Percentiles rank a stretch among this genome's conserved stretches.
Conservation (phyloP, 2,888 invertebrate species). For the Zaprionus obscuricornis region DNA sequence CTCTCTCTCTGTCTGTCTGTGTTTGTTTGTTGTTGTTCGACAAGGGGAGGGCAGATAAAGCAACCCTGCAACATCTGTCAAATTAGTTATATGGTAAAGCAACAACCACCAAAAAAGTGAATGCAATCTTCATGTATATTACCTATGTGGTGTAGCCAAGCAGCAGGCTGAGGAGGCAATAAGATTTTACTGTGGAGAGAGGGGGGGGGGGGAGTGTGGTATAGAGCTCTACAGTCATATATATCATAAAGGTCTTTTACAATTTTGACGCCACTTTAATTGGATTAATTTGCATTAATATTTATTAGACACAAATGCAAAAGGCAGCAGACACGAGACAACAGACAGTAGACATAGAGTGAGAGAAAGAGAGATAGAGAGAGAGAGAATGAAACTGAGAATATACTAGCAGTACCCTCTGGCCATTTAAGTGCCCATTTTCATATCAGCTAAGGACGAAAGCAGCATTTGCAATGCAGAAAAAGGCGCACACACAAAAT, state of each 20-base stretch:
- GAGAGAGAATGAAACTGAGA: neutral
- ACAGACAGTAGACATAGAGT: neutral
- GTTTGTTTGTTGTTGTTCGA: slow-evolving; percentile 22
- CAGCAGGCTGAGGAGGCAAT: too few species aligned
- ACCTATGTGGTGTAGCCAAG: slow-evolving; percentile 1
- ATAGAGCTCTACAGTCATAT: slow-evolving; percentile 21
- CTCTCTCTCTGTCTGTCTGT: slow-evolving; percentile 21
- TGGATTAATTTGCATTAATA: slow-evolving; percentile 77
- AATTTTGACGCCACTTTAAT: slow-evolving; percentile 75
- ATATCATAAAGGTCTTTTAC: slow-evolving; percentile 72
- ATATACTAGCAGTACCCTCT: slow-evolving; percentile 33
- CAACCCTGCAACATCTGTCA: slow-evolving; percentile 68
- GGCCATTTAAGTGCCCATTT: slow-evolving; percentile 74
- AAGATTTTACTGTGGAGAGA: neutral
- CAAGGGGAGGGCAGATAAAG: slow-evolving; percentile 16
- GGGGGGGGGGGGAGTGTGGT: neutral
- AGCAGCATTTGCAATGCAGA: slow-evolving; percentile 60
- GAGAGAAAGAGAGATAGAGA: slow-evolving; percentile 35
- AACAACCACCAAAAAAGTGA: slow-evolving; percentile 60
- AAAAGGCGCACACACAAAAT: slow-evolving; percentile 53
- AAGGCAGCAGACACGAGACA: slow-evolving; percentile 25
- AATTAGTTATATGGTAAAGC: slow-evolving; percentile 59
- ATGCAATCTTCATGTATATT: slow-evolving; percentile 22
- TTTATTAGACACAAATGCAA: slow-evolving; percentile 73
- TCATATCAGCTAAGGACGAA: slow-evolving; percentile 50